Evolutionary conservation across 1,140 invertebrate genomes (phyloP).

Genomic region (Hylyphantes graminicola): DNA sequence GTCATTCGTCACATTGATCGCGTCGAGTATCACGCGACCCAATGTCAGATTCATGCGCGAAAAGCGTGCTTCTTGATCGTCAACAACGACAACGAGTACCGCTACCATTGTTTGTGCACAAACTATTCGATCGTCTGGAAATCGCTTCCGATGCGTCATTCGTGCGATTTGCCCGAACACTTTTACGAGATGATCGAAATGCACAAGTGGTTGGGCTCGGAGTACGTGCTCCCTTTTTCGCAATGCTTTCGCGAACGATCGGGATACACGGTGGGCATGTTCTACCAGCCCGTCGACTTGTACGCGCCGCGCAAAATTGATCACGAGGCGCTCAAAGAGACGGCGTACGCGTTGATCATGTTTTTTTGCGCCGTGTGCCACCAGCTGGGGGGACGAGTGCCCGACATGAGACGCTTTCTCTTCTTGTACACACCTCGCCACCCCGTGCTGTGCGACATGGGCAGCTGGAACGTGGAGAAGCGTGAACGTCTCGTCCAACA

Average conservation of each 20-base stretch:
- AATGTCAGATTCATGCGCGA: neutral
- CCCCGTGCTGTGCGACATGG: slow-evolving; percentile 2
- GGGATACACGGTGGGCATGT: slow-evolving; percentile 14
- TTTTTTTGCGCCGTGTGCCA: neutral
- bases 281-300: neutral
- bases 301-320: neutral
- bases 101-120: neutral
- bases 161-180: slow-evolving; percentile 19
- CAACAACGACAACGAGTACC: no score
- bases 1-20: neutral
- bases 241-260: slow-evolving; percentile 3
- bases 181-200: neutral
- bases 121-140: neutral
- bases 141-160: neutral
- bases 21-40: neutral
- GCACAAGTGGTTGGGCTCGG: neutral
- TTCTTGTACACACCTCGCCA: neutral
- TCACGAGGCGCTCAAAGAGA: neutral
- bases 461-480: neutral
- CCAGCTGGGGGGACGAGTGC: neutral
- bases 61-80: no score
- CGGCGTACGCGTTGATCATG: neutral
- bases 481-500: neutral
- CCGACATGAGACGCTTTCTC: slow-evolving; percentile 1
- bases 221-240: slow-evolving; percentile 12